Base-by-base conservation (phyloP, 2,797 vertebrate genomes). In the Taenioides sp. region DNA sequence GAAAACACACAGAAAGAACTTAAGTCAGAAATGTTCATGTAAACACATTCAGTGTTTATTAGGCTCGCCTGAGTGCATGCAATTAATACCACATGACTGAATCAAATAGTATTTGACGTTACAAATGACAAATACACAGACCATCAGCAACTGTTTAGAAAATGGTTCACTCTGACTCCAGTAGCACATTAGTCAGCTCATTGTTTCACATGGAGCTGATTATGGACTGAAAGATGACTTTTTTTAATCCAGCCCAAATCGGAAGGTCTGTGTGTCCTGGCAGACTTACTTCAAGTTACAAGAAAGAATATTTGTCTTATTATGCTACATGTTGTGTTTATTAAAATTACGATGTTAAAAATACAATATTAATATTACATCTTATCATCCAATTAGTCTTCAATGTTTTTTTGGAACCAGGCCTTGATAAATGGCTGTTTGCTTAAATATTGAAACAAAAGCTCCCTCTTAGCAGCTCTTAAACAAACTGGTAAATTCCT, bases 221-320 rank as follows among this genome's bases (percentile, higher is more conserved):
- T 75, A 22, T 75, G 54, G 80, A 76, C 22, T 58, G 40, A 67
- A 59, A 78, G 59, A 73, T 69, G 43, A 69, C 55, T 43, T 70
- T 80, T 27, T 81, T 62, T 67, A 76, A 58, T 78, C n/a, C 61
- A 74, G 75, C 65, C 74, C 79, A 63, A 27, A 49, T 62, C n/a
- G 69, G 14, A 3, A 74, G 1, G 40, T 85, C 84, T 91, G 84
- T 88, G 23, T 83, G 64, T 90, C 78, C 82, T 65, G 1, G 58
- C 59, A 11, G 62, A 77, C 80, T 70, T 47, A 65, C 73, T 47
- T 25, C 60, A 47, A 16, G 43, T 82, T 71, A 81, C 74, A 69
- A 58, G 77, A 58, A 57, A 81, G 34, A 20, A 73, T 23, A 70
- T 49, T 49, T 25, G 18, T 20, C 28, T 11, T 49, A 9, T 68